Percentiles rank a stretch among this genome's conserved stretches.
Conservation (phyloP, 2,888 invertebrate genomes). For the Apantesis nais region DNA sequence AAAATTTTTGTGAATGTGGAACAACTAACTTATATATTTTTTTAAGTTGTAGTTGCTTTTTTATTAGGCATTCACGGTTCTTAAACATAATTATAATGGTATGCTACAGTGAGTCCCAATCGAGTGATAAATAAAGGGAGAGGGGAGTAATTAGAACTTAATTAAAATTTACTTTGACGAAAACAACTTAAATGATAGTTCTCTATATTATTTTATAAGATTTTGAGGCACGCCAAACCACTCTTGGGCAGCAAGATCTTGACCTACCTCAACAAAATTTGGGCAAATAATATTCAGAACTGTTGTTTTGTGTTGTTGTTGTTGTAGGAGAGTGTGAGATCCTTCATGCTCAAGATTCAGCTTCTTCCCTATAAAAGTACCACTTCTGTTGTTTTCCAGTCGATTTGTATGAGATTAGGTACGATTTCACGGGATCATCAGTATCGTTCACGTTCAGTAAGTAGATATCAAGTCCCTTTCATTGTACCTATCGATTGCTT, state of each 20-base stretch:
- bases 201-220: neutral
- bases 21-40: constrained; percentile 27
- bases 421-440: neutral
- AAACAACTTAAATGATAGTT: neutral
- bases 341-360: no score
- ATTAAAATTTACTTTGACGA: neutral
- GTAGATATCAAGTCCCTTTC: neutral
- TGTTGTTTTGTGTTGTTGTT: neutral
- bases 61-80: neutral
- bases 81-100: constrained; percentile 1
- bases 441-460: neutral
- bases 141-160: neutral
- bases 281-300: neutral
- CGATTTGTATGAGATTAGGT: no score
- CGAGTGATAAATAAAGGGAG: neutral
- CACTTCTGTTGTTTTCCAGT: no score
- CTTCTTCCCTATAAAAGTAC: no score
- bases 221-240: neutral
- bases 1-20: constrained; percentile 41
- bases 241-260: neutral
- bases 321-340: neutral
- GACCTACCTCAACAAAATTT: neutral
- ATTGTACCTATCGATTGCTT: neutral
- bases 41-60: neutral
- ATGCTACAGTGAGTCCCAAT: constrained; percentile 4